Conservation (phyloP, 1,140 invertebrate genomes). For the Homalodisca vitripennis region DNA sequence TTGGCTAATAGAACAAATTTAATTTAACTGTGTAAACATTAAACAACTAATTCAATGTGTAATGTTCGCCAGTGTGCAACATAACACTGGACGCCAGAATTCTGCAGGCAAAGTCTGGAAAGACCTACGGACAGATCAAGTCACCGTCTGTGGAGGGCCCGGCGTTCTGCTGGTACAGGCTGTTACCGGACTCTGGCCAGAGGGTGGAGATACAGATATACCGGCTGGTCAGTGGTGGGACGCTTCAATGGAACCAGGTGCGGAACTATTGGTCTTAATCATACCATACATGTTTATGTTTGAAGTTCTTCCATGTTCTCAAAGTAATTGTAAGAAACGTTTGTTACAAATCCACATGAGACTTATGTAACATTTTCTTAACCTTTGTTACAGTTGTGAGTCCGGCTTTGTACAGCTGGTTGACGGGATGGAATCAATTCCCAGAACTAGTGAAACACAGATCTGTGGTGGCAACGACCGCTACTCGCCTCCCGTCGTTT, state of each 20-base stretch:
- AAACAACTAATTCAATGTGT: too few relatives aligned
- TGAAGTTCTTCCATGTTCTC: too few relatives aligned
- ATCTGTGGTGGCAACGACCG: constrained; percentile 70
- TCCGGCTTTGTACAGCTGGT: constrained; percentile 67
- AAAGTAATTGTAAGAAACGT: too few relatives aligned
- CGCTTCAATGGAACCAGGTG: constrained; percentile 56
- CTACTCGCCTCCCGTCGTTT: constrained; percentile 68
- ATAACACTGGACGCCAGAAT: constrained; percentile 69
- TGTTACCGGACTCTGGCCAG: constrained; percentile 67
- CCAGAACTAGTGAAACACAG: constrained; percentile 50
- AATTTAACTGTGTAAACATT: too few relatives aligned
- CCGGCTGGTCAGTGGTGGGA: constrained; percentile 69
- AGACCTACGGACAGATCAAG: constrained; percentile 74
- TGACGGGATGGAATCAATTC: constrained; percentile 53
- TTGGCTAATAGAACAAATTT: too few relatives aligned
- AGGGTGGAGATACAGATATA: constrained; percentile 76
- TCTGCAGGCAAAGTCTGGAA: constrained; percentile 64
- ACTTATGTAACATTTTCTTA: neutral
- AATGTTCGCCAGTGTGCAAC: constrained; percentile 86
- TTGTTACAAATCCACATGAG: neutral
- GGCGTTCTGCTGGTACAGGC: constrained; percentile 66
- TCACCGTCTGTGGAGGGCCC: constrained; percentile 70
- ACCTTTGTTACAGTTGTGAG: constrained; percentile 60
- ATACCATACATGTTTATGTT: too few relatives aligned
- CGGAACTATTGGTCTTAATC: too few relatives aligned